Percentiles rank a stretch among this genome's conserved stretches.
phyloP scores from a whole-genome alignment of 2,113 vertebrate species.

The Paralichthys olivaceus region DNA sequence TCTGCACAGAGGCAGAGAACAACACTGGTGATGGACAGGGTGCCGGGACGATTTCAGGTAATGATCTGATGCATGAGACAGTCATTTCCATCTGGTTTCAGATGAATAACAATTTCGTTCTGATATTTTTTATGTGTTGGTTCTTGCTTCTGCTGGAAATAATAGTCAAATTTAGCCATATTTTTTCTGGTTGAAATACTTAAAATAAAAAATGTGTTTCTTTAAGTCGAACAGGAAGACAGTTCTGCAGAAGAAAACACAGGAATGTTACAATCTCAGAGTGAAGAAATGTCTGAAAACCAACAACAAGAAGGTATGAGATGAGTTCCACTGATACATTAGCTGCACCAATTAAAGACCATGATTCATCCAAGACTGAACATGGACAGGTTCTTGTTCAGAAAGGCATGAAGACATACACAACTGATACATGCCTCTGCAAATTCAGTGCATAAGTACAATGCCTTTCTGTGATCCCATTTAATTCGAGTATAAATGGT shows the following conservation, averaged over 20 bases:
- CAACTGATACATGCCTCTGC: not conserved
- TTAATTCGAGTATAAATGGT: constrained; percentile 22
- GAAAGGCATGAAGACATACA: no score
- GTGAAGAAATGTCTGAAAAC: constrained; percentile 19
- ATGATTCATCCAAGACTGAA: no score
- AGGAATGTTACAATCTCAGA: constrained; percentile 21
- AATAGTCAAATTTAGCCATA: not conserved
- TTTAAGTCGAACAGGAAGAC: constrained; percentile 44
- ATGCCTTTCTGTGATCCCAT: constrained; percentile 6
- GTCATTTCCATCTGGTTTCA: constrained; percentile 35
- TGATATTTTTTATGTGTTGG: not conserved
- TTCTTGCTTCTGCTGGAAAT: not conserved
- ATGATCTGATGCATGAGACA: not conserved
- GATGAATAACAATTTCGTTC: constrained; percentile 1
- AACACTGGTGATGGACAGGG: constrained; percentile 29
- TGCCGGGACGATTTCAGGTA: no score
- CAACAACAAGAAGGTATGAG: constrained; percentile 28
- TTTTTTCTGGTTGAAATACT: not conserved
- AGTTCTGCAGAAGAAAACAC: constrained; percentile 30
- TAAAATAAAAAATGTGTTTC: not conserved
- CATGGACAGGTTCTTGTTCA: no score
- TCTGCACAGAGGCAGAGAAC: constrained; percentile 47
- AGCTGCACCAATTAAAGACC: no score
- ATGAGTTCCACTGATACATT: not conserved
- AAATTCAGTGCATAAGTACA: constrained; percentile 18